Evolutionary conservation across 1,140 invertebrate species (phyloP), one percentile per base, ranked within the genome.

Genomic region (Panulirus ornatus): DNA sequence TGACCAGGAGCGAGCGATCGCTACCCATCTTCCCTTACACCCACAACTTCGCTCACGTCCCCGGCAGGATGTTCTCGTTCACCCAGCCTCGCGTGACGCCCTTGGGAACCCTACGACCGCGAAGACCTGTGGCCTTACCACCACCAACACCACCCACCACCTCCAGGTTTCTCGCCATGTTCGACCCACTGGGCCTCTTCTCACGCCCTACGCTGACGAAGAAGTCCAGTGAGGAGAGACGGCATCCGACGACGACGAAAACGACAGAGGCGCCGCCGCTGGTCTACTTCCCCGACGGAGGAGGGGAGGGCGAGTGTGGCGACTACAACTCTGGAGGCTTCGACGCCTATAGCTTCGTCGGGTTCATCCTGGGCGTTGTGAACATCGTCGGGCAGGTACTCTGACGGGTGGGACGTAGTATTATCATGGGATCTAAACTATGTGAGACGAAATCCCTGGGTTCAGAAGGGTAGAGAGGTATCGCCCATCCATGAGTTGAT

Each of bases 261-360:
- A 54, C 66, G 34, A 79, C 87, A 19, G 75, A 70, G n/a, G 54
- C 54, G 42, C 44, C 85, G 40, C 75, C 85, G 19, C 27, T 79
- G 2, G 75, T 88, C 8, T 88, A 79, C 54, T 63, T 88, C 16
- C 85, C 85, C 19, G 85, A 79, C 47, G 85, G 85, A 0, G 85
- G 75, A 1, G 71, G 34, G 27, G 8, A 34, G n/a, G 75, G 85
- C 9, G 47, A 81, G 75, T 90, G 88, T 47, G 82, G 75, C 5
- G 88, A 86, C 58, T 34, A 27, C 16, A 63, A 40, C 6, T n/a
- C 71, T 2, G n/a, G 54, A 5, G 88, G 88, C 0, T 90, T 90
- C 70, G 73, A 90, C 66, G 75, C 88, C 66, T 90, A 84, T 44
- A 84, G 88, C 19, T 86, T 90, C 51, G 63, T 90, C n/a, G 84